Evolutionary conservation across 2,888 invertebrate species (phyloP).

Genomic region (Creontiades dilutus): DNA sequence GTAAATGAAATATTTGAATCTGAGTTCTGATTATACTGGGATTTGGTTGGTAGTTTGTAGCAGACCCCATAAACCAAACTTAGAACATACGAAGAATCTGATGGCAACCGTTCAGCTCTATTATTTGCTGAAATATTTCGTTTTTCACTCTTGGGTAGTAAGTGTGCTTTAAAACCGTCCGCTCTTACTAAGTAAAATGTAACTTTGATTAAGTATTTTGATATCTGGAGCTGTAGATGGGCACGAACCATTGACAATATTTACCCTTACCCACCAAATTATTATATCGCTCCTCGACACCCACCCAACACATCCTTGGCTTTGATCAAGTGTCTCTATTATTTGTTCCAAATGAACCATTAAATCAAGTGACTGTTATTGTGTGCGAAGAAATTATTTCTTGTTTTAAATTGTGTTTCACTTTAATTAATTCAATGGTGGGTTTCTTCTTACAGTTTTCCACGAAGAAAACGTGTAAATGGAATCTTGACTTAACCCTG

Average conservation of each 20-base stretch:
- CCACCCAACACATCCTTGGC: neutral
- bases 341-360: neutral
- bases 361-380: conserved; percentile 13
- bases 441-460: conserved; percentile 65
- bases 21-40: too few relatives aligned
- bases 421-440: conserved; percentile 53
- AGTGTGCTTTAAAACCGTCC: too few relatives aligned
- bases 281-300: neutral
- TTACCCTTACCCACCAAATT: neutral
- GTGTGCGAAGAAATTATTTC: conserved; percentile 8
- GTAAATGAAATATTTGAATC: too few relatives aligned
- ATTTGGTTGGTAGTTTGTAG: too few relatives aligned
- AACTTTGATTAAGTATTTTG: too few relatives aligned
- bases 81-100: too few relatives aligned
- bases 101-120: too few relatives aligned
- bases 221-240: neutral
- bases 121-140: too few relatives aligned
- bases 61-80: too few relatives aligned
- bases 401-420: conserved; percentile 29
- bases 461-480: conserved; percentile 66
- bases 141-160: too few relatives aligned
- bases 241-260: neutral
- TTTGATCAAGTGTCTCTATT: neutral
- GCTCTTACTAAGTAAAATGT: too few relatives aligned
- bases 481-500: conserved; percentile 61